A percentile compares a stretch with the other conserved stretches of the same genome.
Evolutionary conservation across 2,113 vertebrate species (phyloP).

Genomic region (Crotalus horridus): DNA sequence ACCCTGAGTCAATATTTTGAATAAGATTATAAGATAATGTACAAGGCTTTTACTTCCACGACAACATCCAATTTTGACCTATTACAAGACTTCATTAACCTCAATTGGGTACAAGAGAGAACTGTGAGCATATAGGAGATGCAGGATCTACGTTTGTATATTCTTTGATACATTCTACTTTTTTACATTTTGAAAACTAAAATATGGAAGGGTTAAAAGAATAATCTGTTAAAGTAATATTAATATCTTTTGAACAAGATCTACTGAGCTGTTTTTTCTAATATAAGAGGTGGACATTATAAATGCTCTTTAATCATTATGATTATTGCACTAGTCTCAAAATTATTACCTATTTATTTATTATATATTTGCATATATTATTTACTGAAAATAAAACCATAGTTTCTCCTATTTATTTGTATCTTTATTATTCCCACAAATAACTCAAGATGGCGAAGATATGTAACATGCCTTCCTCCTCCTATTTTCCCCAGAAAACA

Average conservation of each 20-base stretch:
- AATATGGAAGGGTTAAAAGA: neutral
- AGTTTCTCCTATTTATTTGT: neutral
- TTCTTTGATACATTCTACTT: slow-evolving; percentile 1
- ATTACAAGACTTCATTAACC: slow-evolving; percentile 8
- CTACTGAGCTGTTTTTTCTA: neutral
- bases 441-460: neutral
- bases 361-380: neutral
- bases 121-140: neutral
- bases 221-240: neutral
- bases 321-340: neutral
- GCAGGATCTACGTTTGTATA: neutral
- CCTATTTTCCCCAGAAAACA: neutral
- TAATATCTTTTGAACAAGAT: neutral
- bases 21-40: slow-evolving; percentile 41
- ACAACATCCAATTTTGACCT: slow-evolving; percentile 25
- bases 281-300: neutral
- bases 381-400: neutral
- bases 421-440: neutral
- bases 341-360: neutral
- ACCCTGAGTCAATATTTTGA: slow-evolving; percentile 58
- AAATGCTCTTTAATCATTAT: neutral
- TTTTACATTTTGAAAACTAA: slow-evolving; percentile 6
- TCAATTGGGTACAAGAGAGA: slow-evolving; percentile 7
- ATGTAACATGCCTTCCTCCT: neutral
- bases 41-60: slow-evolving; percentile 34